Base-by-base conservation (phyloP, 2,797 vertebrate genomes). In the Alectoris magna region DNA sequence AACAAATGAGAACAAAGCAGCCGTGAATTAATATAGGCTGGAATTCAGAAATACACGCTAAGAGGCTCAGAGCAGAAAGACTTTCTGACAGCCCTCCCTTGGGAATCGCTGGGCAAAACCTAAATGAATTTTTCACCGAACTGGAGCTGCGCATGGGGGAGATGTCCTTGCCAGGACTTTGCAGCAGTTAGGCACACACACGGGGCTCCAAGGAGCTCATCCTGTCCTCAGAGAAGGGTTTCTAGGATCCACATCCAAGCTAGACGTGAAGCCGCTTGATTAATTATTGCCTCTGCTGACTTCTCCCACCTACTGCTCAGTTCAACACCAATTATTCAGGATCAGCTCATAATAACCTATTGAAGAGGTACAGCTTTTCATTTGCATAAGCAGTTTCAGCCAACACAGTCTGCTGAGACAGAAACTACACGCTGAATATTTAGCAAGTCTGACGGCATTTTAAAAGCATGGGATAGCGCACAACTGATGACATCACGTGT, bases 331-430 rank as follows among this genome's bases (percentile, higher is more conserved):
- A 83, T 94, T 88, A 93, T 58, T 87, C 86, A 89, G 76, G 87
- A 91, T 92, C 92, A 82, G 87, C 77, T 86, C 56, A 43, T 82
- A 87, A 91, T 49, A 81, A 86, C 73, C 91, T 90, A 86, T 89
- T 96, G 95, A 91, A 94, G 91, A 94, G 80, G 91, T 96, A 84
- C 93, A 90, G 95, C 88, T 95, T 88, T 81, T 93, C 88, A 95
- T 95, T 94, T 95, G 88, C 94, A 91, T 94, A 86, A 59, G 77
- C 59, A 88, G 92, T 84, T 95, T 94, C 94, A 96, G 94, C 90
- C 95, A 96, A 94, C 93, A 91, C 91, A 93, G 90, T 90, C 93
- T 96, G 92, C 68, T 81, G 90, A 96, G 95, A 87, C 77, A 86
- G 83, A 95, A 95, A 92, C 90, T 66, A 91, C 59, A 91, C 88